Conservation (phyloP, 1,140 invertebrate species). For the Dinoponera quadriceps region DNA sequence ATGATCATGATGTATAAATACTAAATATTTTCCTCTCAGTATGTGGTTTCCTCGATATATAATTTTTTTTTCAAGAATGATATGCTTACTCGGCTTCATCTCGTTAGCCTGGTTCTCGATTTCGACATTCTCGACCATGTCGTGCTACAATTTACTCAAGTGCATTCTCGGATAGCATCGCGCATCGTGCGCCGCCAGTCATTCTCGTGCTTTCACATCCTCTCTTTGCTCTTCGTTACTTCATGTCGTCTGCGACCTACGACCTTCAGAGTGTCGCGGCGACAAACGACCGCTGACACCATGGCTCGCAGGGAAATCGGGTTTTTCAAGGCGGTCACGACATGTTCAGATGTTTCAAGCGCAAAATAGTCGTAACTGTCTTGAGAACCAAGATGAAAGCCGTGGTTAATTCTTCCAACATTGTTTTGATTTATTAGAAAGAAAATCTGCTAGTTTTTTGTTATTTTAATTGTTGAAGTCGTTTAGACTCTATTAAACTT, state of each 20-base stretch:
- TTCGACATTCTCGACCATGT: background rate
- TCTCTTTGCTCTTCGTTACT: background rate
- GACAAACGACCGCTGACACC: slow-evolving; percentile 22
- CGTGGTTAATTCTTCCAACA: too few relatives aligned
- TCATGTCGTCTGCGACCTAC: background rate
- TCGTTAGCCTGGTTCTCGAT: slow-evolving; percentile 2
- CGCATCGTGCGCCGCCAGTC: background rate
- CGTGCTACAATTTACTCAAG: background rate
- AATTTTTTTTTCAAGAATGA: background rate
- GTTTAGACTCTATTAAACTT: too few relatives aligned
- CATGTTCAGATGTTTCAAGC: background rate
- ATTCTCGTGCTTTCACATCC: slow-evolving; percentile 5
- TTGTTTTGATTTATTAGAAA: too few relatives aligned
- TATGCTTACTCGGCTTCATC: background rate
- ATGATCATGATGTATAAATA: too few relatives aligned
- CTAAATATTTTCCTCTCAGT: too few relatives aligned
- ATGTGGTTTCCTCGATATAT: background rate
- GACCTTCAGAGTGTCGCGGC: slow-evolving; percentile 25
- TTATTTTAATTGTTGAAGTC: background rate
- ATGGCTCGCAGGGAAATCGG: slow-evolving; percentile 41
- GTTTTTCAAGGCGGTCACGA: slow-evolving; percentile 34
- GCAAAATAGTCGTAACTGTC: background rate
- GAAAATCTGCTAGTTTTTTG: background rate
- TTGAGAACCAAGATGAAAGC: too few relatives aligned
- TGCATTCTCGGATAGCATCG: slow-evolving; percentile 28